Evolutionary conservation across 2,888 invertebrate genomes (phyloP), one percentile per base, ranked within the genome.

Genomic region (Drosophila diplacantha): DNA sequence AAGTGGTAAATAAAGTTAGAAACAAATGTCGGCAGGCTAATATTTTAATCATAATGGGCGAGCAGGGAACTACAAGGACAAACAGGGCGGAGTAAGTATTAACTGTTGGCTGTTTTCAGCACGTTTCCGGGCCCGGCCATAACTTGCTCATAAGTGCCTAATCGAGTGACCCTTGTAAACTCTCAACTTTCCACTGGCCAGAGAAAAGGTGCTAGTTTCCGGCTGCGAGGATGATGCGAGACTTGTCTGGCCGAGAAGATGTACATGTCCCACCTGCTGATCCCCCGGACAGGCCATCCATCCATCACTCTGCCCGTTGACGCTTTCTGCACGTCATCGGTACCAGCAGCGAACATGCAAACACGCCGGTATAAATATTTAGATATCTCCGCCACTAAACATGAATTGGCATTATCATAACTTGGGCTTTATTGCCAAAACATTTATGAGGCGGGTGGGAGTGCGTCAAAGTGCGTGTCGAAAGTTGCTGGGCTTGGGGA

Each of bases 331-430:
- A 75, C 74, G 77, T 76, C 75, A 75, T 76, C 46, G 43, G 43
- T 18, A 37, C 12, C 6, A 16, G 7, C 12, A 16, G 12, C 16
- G 34, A 60, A 59, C 59, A 61, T 61, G 61, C 59, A 61, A 61
- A 61, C 61, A 60, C 60, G 38, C 4, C n/a, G 61, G 35, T 43
- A 61, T 59, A 61, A 61, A 61, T 61, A 61, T 59, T 61, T 61
- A 61, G 61, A 61, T 61, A 57, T 60, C 62, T 62, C 72, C 74
- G 76, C 70, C 66, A 73, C 78, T 71, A 63, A 67, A 73, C 78
- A 74, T 77, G 80, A 80, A 74, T 77, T 71, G 71, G 80, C 77
- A 78, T 78, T 78, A 81, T 73, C 78, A 78, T 81, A 78, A 75
- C 64, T 74, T 69, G 81, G 67, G 71, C 75, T 78, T 78, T 78